Evolutionary conservation across 2,113 vertebrate species (phyloP).

Genomic region (Machaerirhynchus nigripectus): DNA sequence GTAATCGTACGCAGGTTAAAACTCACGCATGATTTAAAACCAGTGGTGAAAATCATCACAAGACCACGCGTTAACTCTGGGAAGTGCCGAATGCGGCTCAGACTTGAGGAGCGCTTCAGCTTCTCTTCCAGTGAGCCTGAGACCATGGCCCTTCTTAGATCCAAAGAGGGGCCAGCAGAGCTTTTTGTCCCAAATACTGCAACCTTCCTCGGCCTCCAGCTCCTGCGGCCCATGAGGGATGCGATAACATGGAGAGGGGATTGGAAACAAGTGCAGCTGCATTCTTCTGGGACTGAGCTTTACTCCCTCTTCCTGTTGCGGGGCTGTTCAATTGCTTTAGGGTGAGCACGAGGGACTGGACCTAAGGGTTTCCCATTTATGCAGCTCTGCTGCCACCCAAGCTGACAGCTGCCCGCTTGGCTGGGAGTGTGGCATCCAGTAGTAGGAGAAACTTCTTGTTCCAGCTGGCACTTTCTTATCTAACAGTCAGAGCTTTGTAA

Average conservation of each 20-base stretch:
- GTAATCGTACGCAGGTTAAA: background rate
- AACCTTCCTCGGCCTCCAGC: background rate
- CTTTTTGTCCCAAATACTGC: background rate
- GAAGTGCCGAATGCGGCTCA: background rate
- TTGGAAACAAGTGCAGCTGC: background rate
- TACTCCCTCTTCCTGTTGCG: background rate
- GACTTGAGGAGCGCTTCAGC: background rate
- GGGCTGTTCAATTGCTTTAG: background rate
- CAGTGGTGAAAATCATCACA: background rate
- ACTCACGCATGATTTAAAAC: background rate
- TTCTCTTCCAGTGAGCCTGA: background rate
- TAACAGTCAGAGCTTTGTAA: slow-evolving; percentile 88
- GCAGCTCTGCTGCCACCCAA: slow-evolving; percentile 70
- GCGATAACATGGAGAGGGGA: background rate
- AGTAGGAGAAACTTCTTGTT: slow-evolving; percentile 82
- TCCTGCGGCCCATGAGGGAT: background rate
- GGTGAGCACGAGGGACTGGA: slow-evolving; percentile 41
- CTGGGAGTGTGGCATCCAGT: slow-evolving; percentile 77
- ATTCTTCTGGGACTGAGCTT: background rate
- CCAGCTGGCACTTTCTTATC: slow-evolving; percentile 87
- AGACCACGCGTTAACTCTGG: background rate
- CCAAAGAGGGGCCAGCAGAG: background rate
- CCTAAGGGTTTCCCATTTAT: slow-evolving; percentile 54
- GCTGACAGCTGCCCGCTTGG: slow-evolving; percentile 86
- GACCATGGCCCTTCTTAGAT: background rate